Base-by-base conservation (phyloP, 2,888 invertebrate species). In the Spisula solida region DNA sequence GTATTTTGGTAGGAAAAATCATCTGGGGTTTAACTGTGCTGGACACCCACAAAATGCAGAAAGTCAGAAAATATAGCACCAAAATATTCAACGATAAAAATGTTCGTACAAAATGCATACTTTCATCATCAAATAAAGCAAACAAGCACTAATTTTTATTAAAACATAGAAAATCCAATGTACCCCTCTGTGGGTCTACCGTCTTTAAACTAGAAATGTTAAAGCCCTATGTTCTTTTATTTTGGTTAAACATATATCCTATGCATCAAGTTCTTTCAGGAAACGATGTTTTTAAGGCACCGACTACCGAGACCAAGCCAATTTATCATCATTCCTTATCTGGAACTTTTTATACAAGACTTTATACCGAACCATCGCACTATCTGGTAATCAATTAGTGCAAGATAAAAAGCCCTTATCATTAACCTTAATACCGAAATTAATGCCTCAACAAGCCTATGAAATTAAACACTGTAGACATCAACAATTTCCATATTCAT, bases 71-170 rank as follows among this genome's bases (percentile, higher is more conserved):
- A 25, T 66, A 66, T 66, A 66, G 60, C 60, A 66, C 60, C 60
- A 66, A 66, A 66, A 66, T 66, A 66, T n/a, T 66, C 10, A 25
- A n/a, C 25, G n/a, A 66, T 25, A 66, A 60, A 66, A 66, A 66
- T 66, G 4, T 66, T 12, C 60, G n/a, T 25, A 25, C 60, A 66
- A 66, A 25, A 66, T 60, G 25, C 60, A 66, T 66, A 0, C 60
- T 51, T 51, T 14, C 51, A 51, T 14, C 51, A 51, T 51, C 51
- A 12, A 25, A n/a, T n/a, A 25, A 66, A 66, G 60, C 60, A 5
- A 25, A 66, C 25, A 66, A 66, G 60, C n/a, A 66, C 10, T n/a
- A 66, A 66, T 8, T 10, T 66, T 66, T 66, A 25, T 25, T n/a
- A 20, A 25, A 25, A 66, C 60, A 16, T 51, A 66, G 8, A 25